Percentiles rank a stretch among this genome's conserved stretches.
Evolutionary conservation across 2,113 vertebrate genomes (phyloP).

Genomic region (Numenius arquata): DNA sequence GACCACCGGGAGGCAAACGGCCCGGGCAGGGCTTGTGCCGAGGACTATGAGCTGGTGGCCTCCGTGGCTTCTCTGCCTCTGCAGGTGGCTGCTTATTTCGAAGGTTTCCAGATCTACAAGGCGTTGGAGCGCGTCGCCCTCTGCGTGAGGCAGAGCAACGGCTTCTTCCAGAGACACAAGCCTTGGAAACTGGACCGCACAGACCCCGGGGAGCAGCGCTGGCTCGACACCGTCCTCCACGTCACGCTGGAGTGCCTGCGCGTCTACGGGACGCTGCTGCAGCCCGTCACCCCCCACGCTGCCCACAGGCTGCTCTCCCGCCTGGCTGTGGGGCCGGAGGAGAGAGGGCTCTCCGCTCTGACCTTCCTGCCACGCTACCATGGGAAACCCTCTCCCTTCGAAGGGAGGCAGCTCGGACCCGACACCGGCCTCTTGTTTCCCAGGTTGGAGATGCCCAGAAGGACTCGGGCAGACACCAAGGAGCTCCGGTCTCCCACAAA

Average conservation of each 20-base stretch:
- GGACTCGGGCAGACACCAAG: conserved; percentile 13
- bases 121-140: conserved; percentile 84
- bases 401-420: conserved; percentile 83
- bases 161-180: conserved; percentile 88
- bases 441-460: conserved; percentile 73
- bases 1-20: not conserved
- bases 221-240: conserved; percentile 88
- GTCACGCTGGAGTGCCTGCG: conserved; percentile 88
- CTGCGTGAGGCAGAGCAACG: conserved; percentile 86
- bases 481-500: conserved; percentile 11
- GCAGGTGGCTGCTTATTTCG: conserved; percentile 76
- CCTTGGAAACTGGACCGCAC: conserved; percentile 86
- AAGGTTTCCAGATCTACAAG: conserved; percentile 85
- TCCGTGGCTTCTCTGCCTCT: conserved; percentile 74
- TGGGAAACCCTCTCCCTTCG: conserved; percentile 78
- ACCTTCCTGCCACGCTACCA: conserved; percentile 77
- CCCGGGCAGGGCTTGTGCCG: conserved; percentile 55
- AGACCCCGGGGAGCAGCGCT: conserved; percentile 69
- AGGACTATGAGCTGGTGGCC: conserved; percentile 84
- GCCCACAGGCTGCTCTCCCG: conserved; percentile 84
- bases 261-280: conserved; percentile 86
- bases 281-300: conserved; percentile 82
- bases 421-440: conserved; percentile 86
- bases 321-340: conserved; percentile 75
- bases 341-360: conserved; percentile 75